Evolutionary conservation across 1,140 invertebrate genomes (phyloP).

Genomic region (Neodiprion fabricii): DNA sequence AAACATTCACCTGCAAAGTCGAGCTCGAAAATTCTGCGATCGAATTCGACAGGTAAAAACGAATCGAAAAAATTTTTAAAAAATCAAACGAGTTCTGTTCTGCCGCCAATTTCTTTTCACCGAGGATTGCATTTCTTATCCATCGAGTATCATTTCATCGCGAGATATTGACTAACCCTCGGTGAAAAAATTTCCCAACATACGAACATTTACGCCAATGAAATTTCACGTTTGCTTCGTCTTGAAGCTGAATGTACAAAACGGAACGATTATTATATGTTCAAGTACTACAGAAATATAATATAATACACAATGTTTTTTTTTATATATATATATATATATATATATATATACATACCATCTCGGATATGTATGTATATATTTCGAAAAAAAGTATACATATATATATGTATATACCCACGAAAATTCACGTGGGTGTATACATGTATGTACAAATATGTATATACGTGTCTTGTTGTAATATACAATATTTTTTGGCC

Average conservation of each 20-base stretch:
- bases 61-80: no score
- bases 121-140: no score
- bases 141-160: background rate
- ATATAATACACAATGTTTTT: constrained; percentile 37
- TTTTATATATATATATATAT: constrained; percentile 18
- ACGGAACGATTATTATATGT: constrained; percentile 35
- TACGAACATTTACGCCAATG: background rate
- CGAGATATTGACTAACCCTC: background rate
- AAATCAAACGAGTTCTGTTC: no score
- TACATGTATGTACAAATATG: constrained; percentile 12
- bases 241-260: constrained; percentile 41
- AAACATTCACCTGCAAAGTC: no score
- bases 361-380: constrained; percentile 17
- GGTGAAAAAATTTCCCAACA: background rate
- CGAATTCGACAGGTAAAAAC: no score
- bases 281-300: constrained; percentile 39
- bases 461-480: constrained; percentile 14
- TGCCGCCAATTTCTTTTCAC: no score
- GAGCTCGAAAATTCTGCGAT: no score
- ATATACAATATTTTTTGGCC: constrained; percentile 30
- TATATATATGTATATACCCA: constrained; percentile 12
- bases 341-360: background rate
- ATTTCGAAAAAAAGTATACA: background rate
- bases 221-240: constrained; percentile 9
- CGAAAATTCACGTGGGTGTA: background rate